phyloP scores from a whole-genome alignment of 2,888 invertebrate genomes.

The Dryocosmus kuriphilus region DNA sequence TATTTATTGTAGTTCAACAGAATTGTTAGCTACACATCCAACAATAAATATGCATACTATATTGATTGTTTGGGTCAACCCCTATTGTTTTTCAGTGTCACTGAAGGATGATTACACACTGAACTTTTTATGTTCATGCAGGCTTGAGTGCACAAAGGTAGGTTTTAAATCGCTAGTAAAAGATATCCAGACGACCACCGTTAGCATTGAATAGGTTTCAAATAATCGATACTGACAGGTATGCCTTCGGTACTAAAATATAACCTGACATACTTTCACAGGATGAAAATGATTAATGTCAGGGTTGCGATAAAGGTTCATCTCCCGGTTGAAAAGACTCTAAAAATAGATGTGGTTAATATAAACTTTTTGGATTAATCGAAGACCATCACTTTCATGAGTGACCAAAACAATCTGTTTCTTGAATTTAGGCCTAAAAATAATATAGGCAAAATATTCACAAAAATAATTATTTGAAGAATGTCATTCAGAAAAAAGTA shows the following conservation, averaged over 20 bases:
- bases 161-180: conserved; percentile 13
- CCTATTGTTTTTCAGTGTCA: conserved; percentile 4
- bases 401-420: background rate
- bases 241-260: conserved; percentile 38
- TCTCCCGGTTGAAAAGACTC: background rate
- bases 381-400: background rate
- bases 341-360: background rate
- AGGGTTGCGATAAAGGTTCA: conserved; percentile 30
- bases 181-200: conserved; percentile 20
- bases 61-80: background rate
- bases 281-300: conserved; percentile 39
- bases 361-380: background rate
- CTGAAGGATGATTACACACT: conserved; percentile 7
- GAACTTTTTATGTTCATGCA: conserved; percentile 2
- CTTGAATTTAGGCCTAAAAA: background rate
- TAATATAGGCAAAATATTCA: background rate
- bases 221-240: conserved; percentile 36
- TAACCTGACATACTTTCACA: conserved; percentile 39
- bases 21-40: background rate
- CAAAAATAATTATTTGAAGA: background rate
- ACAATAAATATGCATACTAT: background rate
- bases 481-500: too few relatives aligned
- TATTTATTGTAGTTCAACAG: background rate
- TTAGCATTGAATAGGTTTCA: conserved; percentile 34
- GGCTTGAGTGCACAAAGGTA: conserved; percentile 27